Base-by-base conservation (phyloP, 2,113 vertebrate species). In the Phycodurus eques region DNA sequence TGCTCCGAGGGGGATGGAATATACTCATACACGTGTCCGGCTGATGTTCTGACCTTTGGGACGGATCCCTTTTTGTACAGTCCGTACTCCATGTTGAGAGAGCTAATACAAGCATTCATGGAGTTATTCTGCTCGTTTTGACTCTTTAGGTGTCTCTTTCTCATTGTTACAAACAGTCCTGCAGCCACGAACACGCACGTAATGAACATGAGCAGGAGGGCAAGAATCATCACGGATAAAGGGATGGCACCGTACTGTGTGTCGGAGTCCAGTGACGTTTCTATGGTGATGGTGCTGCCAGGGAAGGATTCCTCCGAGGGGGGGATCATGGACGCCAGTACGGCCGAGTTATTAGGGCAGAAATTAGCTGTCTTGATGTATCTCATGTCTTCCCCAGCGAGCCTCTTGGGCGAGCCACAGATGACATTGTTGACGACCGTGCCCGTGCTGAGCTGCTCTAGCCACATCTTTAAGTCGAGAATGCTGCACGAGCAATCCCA, bases 401-500 rank as follows among this genome's bases (percentile, higher is more conserved):
- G 94, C 76, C 92, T 95, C 82, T 94, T 95, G 2, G 98, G 98
- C 9, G 95, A 94, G 75, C 96, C 95, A 54, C 98, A 99, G 87
- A 97, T 93, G 73, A 99, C 95, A 68, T 95, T 95, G 78, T 97
- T 97, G 70, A 99, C 93, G 57, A 99, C 92, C 2, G 96, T 95
- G 0, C 96, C 97, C 0, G 88, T 93, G 83, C 95, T 95, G 60
- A 99, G 95, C 88, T 95, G 95, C 79, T 98, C 96, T 64, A 98
- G 87, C 98, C 97, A 99, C 77, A 93, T 92, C 85, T 95, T 97
- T 92, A 98, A 91, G 78, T 95, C 96, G 75, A 98, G 91, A 72
- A 94, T 93, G 51, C 93, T 91, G 60, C 98, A 99, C 2, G 94
- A 95, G 83, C 98, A 99, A 87, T 98, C 96, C 98, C 98, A 99